A percentile compares a stretch with the other conserved stretches of the same genome.
These are phyloP conservation scores for Steinernema khuongi DNA, from an alignment of 1,140 invertebrate genomes.

Conservation along the genomic window DNA sequence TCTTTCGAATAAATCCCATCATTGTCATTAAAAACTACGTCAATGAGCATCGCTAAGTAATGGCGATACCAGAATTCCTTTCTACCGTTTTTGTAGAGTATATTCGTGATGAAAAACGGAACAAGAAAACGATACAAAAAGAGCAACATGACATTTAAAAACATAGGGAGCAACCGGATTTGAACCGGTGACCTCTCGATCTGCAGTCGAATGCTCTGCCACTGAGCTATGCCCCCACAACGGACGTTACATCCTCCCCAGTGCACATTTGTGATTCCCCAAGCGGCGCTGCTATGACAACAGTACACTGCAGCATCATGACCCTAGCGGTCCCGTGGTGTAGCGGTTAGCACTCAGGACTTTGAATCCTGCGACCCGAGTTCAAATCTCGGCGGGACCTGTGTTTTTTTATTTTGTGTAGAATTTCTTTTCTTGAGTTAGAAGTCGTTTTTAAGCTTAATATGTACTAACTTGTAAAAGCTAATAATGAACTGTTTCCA, in stretches of 20 bases:
- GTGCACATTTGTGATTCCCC: neutral
- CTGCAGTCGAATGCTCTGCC: constrained; percentile 64
- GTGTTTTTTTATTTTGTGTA: too few species aligned
- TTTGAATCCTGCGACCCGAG: constrained; percentile 55
- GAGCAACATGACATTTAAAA: too few species aligned
- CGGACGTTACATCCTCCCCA: neutral
- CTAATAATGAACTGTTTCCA: neutral
- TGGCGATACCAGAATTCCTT: too few species aligned
- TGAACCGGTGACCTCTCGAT: constrained; percentile 64
- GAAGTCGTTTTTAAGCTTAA: too few species aligned
- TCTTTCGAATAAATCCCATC: neutral
- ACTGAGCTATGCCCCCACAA: constrained; percentile 61
- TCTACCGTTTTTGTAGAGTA: neutral
- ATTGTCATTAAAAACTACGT: neutral
- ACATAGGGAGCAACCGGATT: constrained; percentile 60
- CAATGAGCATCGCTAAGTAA: neutral
- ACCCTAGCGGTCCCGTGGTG: constrained; percentile 38
- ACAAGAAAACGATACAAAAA: neutral
- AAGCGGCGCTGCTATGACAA: neutral
- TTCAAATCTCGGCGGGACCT: constrained; percentile 45
- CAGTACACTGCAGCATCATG: neutral
- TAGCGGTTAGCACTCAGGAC: constrained; percentile 54
- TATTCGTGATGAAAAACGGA: neutral
- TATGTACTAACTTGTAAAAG: too few species aligned
- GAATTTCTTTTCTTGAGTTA: too few species aligned